phyloP scores from a whole-genome alignment of 2,888 invertebrate species.

The Lasioglossum pauxillum region DNA sequence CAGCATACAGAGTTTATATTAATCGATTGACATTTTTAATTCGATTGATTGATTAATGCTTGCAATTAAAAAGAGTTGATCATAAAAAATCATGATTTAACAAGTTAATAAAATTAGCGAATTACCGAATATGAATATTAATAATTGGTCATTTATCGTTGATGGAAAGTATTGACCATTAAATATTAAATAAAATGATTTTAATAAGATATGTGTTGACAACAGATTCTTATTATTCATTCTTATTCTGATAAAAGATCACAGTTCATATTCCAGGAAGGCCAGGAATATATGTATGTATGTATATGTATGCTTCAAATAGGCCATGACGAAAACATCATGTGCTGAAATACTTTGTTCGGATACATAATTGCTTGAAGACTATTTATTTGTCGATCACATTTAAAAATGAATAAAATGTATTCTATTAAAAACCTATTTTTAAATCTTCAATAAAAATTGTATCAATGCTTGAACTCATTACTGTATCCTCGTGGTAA shows the following conservation, averaged over 20 bases:
- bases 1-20: background rate
- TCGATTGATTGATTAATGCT: background rate
- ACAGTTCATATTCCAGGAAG: constrained; percentile 73
- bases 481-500: constrained; percentile 10
- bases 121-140: background rate
- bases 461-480: background rate
- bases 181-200: constrained; percentile 48
- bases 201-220: constrained; percentile 44
- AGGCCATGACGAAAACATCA: constrained; percentile 61
- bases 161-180: background rate
- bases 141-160: background rate
- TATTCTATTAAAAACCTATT: background rate
- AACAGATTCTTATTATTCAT: constrained; percentile 56
- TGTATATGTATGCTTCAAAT: constrained; percentile 55
- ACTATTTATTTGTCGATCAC: background rate
- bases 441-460: background rate
- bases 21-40: background rate
- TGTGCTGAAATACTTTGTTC: constrained; percentile 3
- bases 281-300: constrained; percentile 51
- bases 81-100: background rate
- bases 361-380: constrained; percentile 21
- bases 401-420: background rate
- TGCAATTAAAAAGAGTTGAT: background rate
- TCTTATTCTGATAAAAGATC: constrained; percentile 65
- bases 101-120: background rate